These are phyloP conservation scores for Larimichthys polyactis DNA, from an alignment of 2,113 vertebrate species.

Conservation along the genomic window DNA sequence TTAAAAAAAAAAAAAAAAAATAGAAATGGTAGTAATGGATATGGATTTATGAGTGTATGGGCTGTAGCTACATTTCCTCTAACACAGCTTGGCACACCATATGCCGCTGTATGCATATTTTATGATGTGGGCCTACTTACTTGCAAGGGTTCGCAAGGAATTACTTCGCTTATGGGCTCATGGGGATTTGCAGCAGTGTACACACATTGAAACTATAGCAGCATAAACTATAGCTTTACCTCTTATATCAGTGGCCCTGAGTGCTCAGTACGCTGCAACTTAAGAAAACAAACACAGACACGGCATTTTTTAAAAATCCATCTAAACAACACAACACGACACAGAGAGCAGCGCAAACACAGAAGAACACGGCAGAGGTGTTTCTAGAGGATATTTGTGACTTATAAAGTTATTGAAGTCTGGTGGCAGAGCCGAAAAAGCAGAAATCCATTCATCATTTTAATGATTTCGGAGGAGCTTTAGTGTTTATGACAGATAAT, in stretches of 20 bases:
- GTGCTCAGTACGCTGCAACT: too few relatives aligned
- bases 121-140: conserved; percentile 50
- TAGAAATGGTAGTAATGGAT: conserved; percentile 74
- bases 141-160: conserved; percentile 31
- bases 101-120: conserved; percentile 73
- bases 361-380: too few relatives aligned
- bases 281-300: too few relatives aligned
- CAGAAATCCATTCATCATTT: too few relatives aligned
- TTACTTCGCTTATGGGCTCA: conserved; percentile 23
- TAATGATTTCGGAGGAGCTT: too few relatives aligned
- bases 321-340: too few relatives aligned
- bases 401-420: too few relatives aligned
- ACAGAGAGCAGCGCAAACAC: too few relatives aligned
- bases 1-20: conserved; percentile 23
- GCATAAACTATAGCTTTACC: not conserved
- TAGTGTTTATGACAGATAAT: too few relatives aligned
- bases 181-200: conserved; percentile 21
- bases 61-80: conserved; percentile 40
- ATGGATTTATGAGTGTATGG: conserved; percentile 66
- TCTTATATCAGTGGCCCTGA: not conserved
- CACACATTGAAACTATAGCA: conserved; percentile 21
- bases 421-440: too few relatives aligned
- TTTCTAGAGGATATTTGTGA: too few relatives aligned
- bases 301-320: too few relatives aligned
- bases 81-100: conserved; percentile 66